Percentiles rank a stretch among this genome's conserved stretches.
phyloP scores from a whole-genome alignment of 2,888 invertebrate genomes.

The Biston stratarius region DNA sequence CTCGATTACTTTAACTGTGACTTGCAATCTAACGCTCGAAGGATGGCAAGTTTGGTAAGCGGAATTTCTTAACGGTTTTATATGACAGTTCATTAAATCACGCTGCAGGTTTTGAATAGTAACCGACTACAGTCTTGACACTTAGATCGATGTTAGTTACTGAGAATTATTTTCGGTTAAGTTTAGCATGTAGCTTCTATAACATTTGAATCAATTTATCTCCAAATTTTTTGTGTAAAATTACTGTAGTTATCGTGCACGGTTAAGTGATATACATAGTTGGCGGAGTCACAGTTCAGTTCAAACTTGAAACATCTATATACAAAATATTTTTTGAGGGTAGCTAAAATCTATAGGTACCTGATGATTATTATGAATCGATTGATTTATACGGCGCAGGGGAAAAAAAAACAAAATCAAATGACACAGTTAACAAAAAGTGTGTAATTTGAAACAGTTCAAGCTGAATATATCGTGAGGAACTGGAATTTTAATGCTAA shows the following conservation, averaged over 20 bases:
- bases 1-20: neutral
- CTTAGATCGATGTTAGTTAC: neutral
- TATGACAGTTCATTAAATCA: too few species aligned
- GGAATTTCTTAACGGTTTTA: too few species aligned
- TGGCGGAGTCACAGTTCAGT: too few species aligned
- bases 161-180: neutral
- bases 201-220: too few species aligned
- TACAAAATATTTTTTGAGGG: conserved; percentile 1
- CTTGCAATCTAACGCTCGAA: neutral
- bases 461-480: neutral
- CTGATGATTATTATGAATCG: conserved; percentile 11
- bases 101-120: too few species aligned
- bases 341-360: conserved; percentile 17
- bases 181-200: too few species aligned
- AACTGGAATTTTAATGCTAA: conserved; percentile 6
- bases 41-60: neutral
- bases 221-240: too few species aligned
- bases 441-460: too few species aligned
- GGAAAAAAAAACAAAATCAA: neutral
- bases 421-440: neutral
- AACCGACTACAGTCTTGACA: neutral
- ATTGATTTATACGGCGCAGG: neutral
- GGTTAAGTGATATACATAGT: too few species aligned
- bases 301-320: too few species aligned
- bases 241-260: too few species aligned